Evolutionary conservation across 1,140 invertebrate species (phyloP).

Genomic region (Papilio polyxenes): DNA sequence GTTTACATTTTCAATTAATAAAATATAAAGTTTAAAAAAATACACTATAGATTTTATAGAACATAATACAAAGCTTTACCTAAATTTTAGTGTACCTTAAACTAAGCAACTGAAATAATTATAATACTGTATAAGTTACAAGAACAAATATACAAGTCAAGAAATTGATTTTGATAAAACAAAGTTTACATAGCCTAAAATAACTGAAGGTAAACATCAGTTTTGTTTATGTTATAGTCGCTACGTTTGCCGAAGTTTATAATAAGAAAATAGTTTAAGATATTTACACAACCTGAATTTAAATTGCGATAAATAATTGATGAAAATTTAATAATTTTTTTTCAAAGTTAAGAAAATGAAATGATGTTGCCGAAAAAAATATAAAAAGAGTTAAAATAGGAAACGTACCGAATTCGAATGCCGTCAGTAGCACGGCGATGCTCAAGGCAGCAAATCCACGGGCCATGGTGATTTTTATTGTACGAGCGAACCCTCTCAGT

Average conservation of each 20-base stretch:
- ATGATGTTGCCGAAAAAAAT: too few species aligned
- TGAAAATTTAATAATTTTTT: too few species aligned
- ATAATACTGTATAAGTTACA: neutral
- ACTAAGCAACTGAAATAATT: neutral
- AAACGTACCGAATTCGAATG: constrained; percentile 70
- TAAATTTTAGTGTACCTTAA: too few species aligned
- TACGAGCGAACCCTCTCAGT: constrained; percentile 55
- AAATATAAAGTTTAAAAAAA: neutral
- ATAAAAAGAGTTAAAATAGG: constrained; percentile 24
- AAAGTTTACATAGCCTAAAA: neutral
- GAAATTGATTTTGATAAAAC: neutral
- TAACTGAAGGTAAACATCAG: too few species aligned
- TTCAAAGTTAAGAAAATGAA: too few species aligned
- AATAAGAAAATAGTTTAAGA: neutral
- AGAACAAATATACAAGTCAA: neutral
- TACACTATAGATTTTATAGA: neutral
- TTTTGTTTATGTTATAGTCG: neutral
- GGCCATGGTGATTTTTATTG: constrained; percentile 57
- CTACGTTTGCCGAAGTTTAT: neutral
- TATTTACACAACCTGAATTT: neutral
- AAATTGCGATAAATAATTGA: too few species aligned
- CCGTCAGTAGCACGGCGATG: constrained; percentile 59
- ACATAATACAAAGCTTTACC: neutral
- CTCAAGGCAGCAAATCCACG: constrained; percentile 58
- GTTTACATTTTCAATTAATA: too few species aligned